A percentile compares a stretch with the other conserved stretches of the same genome.
These are phyloP conservation scores for Episyrphus balteatus DNA, from an alignment of 1,140 invertebrate species.

Conservation along the genomic window DNA sequence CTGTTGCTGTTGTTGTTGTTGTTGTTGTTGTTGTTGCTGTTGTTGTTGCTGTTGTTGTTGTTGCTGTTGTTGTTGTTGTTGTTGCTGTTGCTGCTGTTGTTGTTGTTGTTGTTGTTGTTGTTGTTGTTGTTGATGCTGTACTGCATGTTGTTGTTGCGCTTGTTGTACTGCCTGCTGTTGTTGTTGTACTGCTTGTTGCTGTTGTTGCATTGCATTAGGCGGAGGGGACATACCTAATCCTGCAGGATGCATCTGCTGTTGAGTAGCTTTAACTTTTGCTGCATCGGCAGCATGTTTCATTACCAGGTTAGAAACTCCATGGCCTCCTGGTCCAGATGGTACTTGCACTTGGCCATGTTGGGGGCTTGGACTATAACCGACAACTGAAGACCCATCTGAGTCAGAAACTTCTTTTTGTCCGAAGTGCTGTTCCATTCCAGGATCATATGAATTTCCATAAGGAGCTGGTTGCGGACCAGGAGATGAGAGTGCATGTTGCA, in stretches of 20 bases:
- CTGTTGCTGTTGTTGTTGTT: conserved; percentile 12
- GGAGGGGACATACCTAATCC: conserved; percentile 5
- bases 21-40: conserved; percentile 23
- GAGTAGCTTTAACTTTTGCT: conserved; percentile 11
- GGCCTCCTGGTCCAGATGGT: not conserved
- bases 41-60: conserved; percentile 10
- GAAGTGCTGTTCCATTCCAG: conserved; percentile 28
- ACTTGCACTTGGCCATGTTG: conserved; percentile 11
- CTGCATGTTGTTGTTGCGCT: conserved; percentile 17
- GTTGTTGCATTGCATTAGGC: conserved; percentile 9
- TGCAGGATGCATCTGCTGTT: conserved; percentile 6
- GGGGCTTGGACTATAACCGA: conserved; percentile 23
- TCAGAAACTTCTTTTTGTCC: conserved; percentile 8
- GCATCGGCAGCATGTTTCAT: conserved; percentile 4
- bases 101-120: conserved; percentile 17
- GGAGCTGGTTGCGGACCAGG: conserved; percentile 15
- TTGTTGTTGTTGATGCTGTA: conserved; percentile 15
- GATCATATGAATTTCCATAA: conserved; percentile 17
- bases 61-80: conserved; percentile 15
- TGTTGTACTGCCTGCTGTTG: conserved; percentile 21
- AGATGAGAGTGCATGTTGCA: conserved; percentile 26
- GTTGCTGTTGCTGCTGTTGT: conserved; percentile 11
- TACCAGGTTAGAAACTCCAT: not conserved
- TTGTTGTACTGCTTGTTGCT: conserved; percentile 13
- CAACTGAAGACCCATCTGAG: no score